Percentiles rank a stretch among this genome's conserved stretches.
Evolutionary conservation across 2,113 vertebrate genomes (phyloP).

Genomic region (Collichthys lucidus): DNA sequence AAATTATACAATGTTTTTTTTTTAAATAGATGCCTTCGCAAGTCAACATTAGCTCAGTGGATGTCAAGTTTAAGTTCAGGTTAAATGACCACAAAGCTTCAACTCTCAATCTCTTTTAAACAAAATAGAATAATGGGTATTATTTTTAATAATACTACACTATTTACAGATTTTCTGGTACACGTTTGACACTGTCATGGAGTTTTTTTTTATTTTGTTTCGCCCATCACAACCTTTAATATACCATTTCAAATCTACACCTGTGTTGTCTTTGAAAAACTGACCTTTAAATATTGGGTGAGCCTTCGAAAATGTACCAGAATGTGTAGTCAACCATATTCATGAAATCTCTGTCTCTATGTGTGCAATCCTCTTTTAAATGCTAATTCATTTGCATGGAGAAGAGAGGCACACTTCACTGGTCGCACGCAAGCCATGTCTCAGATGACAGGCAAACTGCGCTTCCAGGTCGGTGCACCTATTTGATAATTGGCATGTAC

Average conservation of each 20-base stretch:
- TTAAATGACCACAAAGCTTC: conserved; percentile 1
- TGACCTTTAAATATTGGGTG: conserved; percentile 5
- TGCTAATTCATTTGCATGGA: conserved; percentile 61
- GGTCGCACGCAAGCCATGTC: conserved; percentile 43
- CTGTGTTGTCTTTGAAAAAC: neutral
- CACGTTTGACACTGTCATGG: conserved; percentile 30
- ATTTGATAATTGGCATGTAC: conserved; percentile 46
- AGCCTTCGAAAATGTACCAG: conserved; percentile 33
- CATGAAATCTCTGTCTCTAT: conserved; percentile 37
- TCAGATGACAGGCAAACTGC: conserved; percentile 30
- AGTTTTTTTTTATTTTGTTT: conserved; percentile 14
- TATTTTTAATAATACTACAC: neutral
- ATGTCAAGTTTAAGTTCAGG: conserved; percentile 15
- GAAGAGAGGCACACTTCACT: conserved; percentile 46
- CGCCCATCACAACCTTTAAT: conserved; percentile 4
- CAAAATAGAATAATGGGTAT: neutral
- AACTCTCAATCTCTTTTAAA: neutral
- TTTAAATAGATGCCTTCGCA: neutral
- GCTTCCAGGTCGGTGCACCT: conserved; percentile 37
- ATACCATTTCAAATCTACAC: conserved; percentile 23
- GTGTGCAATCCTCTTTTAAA: conserved; percentile 39
- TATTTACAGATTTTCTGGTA: conserved; percentile 2
- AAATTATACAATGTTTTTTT: neutral
- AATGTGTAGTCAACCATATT: conserved; percentile 33
- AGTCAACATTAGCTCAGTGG: neutral